Evolutionary conservation across 1,140 invertebrate species (phyloP), one percentile per base, ranked within the genome.

Genomic region (Drosophila ambigua): DNA sequence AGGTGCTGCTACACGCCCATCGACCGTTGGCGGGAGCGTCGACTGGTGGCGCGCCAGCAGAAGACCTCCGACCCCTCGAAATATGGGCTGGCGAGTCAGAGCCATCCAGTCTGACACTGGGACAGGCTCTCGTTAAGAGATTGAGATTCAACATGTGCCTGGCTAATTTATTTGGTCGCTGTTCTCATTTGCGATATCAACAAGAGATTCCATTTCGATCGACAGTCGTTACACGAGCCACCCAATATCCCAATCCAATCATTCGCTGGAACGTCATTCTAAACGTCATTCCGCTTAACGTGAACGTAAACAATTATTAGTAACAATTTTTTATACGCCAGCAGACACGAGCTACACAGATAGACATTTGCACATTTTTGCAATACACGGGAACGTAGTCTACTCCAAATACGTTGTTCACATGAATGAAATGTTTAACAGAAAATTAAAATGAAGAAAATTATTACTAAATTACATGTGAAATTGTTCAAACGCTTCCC

Each of bases 161-260:
- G 72, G 72, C 72, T 55, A 68, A 54, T 44, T 43, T 39, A 51
- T 44, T 50, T 55, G 64, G 78, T 60, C 73, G 82, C 79, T 91
- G 84, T 91, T 82, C 62, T 89, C 84, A 88, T 88, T 91, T 91
- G 90, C 90, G 90, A 91, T 91, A 90, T 91, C 90, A 91, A 91
- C 82, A 91, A 91, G 69, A 78, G 72, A 81, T 84, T 90, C 84
- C 85, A 89, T 89, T 90, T 91, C 84, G 73, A 82, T 75, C 54
- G 35, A 82, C 82, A 85, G 64, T 81, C 82, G 73, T 66, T 79
- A 84, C 71, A 77, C 55, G 62, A 58, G 52, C 43, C 44, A 23
- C 26, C 45, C 44, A 59, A 15, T 26, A 20, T 16, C 41, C 35
- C 11, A 41, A 45, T 24, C 53, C 55, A 67, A 58, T 68, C 71